Conservation (phyloP, 2,797 vertebrate species). For the Glyptemys insculpta region DNA sequence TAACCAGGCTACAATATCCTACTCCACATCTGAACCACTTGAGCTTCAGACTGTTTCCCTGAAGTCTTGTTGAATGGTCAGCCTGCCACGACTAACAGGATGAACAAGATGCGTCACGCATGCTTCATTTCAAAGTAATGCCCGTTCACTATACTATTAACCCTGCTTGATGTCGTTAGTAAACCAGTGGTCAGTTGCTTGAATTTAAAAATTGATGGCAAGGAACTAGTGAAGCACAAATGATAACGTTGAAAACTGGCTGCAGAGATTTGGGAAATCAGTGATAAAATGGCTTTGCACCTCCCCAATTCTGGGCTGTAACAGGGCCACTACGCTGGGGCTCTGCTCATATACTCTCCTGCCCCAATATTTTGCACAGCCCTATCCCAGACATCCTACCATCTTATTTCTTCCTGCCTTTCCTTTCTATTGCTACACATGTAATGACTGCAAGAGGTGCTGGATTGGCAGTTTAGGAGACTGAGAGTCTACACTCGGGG, state of each 20-base stretch:
- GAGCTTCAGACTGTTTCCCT: not conserved
- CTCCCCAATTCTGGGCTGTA: not conserved
- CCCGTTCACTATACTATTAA: not conserved
- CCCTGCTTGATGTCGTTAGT: not conserved
- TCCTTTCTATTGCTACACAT: not conserved
- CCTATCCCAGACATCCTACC: not conserved
- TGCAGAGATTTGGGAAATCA: not conserved
- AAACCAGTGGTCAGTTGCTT: not conserved
- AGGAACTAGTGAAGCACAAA: not conserved
- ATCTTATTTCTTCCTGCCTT: not conserved
- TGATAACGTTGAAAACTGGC: not conserved
- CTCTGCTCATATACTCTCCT: rapidly evolving
- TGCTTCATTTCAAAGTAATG: not conserved
- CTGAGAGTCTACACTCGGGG: not conserved
- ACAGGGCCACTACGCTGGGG: not conserved
- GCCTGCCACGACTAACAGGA: not conserved
- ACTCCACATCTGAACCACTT: not conserved
- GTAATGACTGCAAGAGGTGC: not conserved
- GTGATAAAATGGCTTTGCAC: no score
- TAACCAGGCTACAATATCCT: not conserved
- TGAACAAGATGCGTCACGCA: not conserved
- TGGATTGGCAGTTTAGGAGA: not conserved
- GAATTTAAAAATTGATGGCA: not conserved
- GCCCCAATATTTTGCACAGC: not conserved
- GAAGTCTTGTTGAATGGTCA: not conserved